A percentile compares a stretch with the other conserved stretches of the same genome.
These are phyloP conservation scores for Ruditapes philippinarum DNA, from an alignment of 1,140 invertebrate species.

Conservation along the genomic window DNA sequence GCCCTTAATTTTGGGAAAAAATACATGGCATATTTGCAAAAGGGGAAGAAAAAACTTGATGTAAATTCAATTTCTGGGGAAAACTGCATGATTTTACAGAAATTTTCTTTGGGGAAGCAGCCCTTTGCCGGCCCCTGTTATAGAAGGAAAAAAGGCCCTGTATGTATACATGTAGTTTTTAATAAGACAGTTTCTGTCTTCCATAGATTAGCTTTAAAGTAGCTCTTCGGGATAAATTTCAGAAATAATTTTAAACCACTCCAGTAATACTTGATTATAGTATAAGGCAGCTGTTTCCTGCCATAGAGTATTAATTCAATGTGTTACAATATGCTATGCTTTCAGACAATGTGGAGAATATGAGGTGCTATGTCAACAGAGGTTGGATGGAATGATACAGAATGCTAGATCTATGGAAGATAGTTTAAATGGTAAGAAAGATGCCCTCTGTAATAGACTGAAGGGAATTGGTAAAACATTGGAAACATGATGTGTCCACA, in stretches of 20 bases:
- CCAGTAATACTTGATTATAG: not conserved
- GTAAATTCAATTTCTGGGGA: too few species aligned
- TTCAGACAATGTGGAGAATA: conserved; percentile 22
- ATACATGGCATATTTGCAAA: too few species aligned
- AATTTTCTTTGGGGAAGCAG: too few species aligned
- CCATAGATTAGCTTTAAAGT: not conserved
- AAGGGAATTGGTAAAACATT: conserved; percentile 23
- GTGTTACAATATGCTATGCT: too few species aligned
- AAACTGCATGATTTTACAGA: too few species aligned
- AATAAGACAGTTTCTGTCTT: not conserved
- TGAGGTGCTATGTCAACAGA: conserved; percentile 28
- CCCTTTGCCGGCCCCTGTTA: too few species aligned
- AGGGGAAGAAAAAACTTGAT: too few species aligned
- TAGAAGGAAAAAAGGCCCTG: not conserved
- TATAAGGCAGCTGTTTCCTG: too few species aligned
- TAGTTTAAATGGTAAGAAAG: conserved; percentile 16
- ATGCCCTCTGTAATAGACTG: conserved; percentile 19
- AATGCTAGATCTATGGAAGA: conserved; percentile 1
- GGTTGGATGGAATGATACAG: conserved; percentile 1
- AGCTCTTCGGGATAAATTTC: not conserved
- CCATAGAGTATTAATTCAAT: too few species aligned
- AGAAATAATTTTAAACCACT: too few species aligned
- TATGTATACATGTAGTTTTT: not conserved
- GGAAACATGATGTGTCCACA: not conserved
- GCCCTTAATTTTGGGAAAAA: too few species aligned